Evolutionary conservation across 30 jellyfish, hydroid and myxozoan genomes (phyloP), one percentile per base, ranked within the genome.

Genomic region (Nemopilema nomurai): DNA sequence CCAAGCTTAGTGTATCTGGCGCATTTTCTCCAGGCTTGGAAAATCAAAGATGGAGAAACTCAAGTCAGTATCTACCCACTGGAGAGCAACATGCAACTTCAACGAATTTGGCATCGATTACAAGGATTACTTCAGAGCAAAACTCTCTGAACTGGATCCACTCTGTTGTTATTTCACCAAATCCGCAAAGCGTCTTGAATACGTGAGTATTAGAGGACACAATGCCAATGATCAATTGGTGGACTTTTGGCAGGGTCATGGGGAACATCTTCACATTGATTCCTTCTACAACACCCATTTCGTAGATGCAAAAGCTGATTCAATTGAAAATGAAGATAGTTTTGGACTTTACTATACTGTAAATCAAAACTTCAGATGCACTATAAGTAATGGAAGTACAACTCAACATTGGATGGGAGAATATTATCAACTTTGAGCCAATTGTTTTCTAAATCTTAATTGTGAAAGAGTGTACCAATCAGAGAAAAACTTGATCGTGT

Each of bases 1-100:
- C 57, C 6, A 3, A 41, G 6, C 57, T 41, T 41, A 3, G 9
- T 13, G 13, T 3, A 41, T 41, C 6, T n/a, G n/a, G n/a, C n/a
- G n/a, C n/a, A n/a, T n/a, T n/a, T 41, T 41, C 13, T 41, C 13
- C 13, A 67, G 77, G 17, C 77, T 67, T 49, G 24, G 77, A 4
- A 67, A 67, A 18, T 0, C 77, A 24, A 67, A 49, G 49, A 67
- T 24, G 8, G 50, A 21, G 33, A 24, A 67, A 20, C 3, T 67
- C 49, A 67, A 26, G 50, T 67, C 77, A 18, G 18, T 20, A 21
- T 67, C 77, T 1, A 67, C 31, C 9, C 77, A 21, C 50, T 67
- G 77, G 77, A 67, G 77, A 67, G 77, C 77, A 1, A 67, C 77
- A 24, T 67, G 77, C 33, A 26, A 24, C 50, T 67, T 67, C 50